Base-by-base conservation (phyloP, 2,888 invertebrate species). In the Embidobia sp. region DNA sequence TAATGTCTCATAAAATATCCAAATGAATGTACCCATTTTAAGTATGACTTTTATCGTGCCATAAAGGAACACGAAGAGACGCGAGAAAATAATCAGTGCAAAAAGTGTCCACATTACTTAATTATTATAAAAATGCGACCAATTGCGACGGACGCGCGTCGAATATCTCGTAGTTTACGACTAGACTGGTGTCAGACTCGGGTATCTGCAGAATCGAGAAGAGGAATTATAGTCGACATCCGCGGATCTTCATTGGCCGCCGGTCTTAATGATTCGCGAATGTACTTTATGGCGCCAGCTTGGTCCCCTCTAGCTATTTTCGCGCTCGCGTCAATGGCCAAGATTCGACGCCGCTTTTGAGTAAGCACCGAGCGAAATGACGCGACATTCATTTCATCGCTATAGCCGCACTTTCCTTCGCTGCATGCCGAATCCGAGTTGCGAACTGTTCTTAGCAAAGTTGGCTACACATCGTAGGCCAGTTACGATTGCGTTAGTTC, bases 261-360 rank as follows among this genome's bases (percentile, higher is more conserved):
- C 78, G 77, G 44, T 77, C 78, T 78, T 83, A 81, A 83, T 82
- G 81, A 81, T 82, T 84, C 79, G 81, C 74, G 80, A 81, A 80
- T 81, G 81, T 80, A 81, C 81, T 83, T 81, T 80, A 82, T 66
- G 81, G 80, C 82, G 79, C 80, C 82, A 83, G 80, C 80, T 80
- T 79, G 81, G 81, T 83, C 81, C 63, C 78, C 73, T 69, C 67
- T 72, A 70, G 82, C 81, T 83, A 85, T 83, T 83, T 83, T 81
- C 78, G 81, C 79, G 78, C 80, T 78, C 77, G 79, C 81, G 75
- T 81, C 83, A 81, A 84, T 79, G 81, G 80, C 81, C 81, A 79
- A 80, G 79, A 81, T 77, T 79, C 70, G 77, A 67, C 59, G 44
- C 11, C 53, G 59, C 67, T 63, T 72, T 49, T 61, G 29, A 61